Base-by-base conservation (phyloP, 1,140 invertebrate species). In the Ceratosolen fusciceps region DNA sequence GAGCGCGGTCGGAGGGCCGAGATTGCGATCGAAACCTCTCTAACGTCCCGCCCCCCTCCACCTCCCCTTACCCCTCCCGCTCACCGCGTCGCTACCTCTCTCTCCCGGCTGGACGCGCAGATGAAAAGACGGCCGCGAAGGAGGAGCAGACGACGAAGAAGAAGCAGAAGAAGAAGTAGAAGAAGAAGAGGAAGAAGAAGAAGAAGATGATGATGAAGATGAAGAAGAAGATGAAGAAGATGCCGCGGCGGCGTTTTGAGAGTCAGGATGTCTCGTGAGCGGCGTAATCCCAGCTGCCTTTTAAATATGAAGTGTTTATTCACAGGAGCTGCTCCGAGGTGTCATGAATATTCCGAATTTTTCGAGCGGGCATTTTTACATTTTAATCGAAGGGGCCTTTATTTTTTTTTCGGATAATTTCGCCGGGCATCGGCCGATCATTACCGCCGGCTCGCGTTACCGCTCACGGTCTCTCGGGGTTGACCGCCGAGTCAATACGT, bases 301-400 rank as follows among this genome's bases (percentile, higher is more conserved):
- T 37, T 58, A 47, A 39, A 37, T 74, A 67, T 79, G 58, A 60
- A 67, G 71, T 79, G 77, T 79, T 79, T 74, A 74, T 79, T 74
- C 70, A 73, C 70, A 47, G 65, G 74, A 74, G 70, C 77, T 65
- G 26, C 0, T n/a, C 47, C 58, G 39, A 65, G 58, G 77, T 79
- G 77, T 79, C 58, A 67, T 74, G 70, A 74, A 74, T 74, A 79
- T 67, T 78, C 76, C 54, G 34, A 52, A 54, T 73, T 43, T 65
- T 65, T 12, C n/a, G 31, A 8, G 0, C 60, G 34, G 31, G 16
- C 31, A 49, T 49, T 72, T 77, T 78, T 78, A 78, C 76, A 72
- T 78, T 78, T 78, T 78, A 78, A 78, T 78, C 65, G 76, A 31
- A 49, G 21, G 21, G 9, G 5, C 37, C 24, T 47, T 78, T n/a